Conservation (phyloP, 2,888 invertebrate species). For the Ectemnius lituratus region DNA sequence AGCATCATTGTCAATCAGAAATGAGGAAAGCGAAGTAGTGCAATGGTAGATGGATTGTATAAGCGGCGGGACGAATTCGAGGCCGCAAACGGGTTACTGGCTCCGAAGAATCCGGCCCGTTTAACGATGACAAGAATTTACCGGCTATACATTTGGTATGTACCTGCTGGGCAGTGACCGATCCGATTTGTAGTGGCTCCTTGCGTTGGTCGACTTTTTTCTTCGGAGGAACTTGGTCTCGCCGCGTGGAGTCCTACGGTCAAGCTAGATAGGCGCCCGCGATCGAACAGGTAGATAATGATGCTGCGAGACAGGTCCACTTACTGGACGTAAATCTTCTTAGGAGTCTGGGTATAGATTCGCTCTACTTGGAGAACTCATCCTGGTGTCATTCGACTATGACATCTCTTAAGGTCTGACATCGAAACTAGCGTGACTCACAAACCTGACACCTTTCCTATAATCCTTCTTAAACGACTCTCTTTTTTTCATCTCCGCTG, state of each 20-base stretch:
- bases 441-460: neutral
- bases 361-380: too few relatives aligned
- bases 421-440: neutral
- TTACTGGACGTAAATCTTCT: constrained; percentile 69
- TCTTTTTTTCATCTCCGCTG: too few relatives aligned
- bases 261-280: constrained; percentile 46
- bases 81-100: constrained; percentile 60
- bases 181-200: constrained; percentile 6
- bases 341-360: too few relatives aligned
- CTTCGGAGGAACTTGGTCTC: too few relatives aligned
- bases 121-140: constrained; percentile 73
- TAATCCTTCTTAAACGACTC: too few relatives aligned
- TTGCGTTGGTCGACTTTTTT: neutral
- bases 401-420: too few relatives aligned
- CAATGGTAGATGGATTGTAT: constrained; percentile 40
- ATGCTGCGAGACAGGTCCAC: constrained; percentile 60
- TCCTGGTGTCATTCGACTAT: too few relatives aligned
- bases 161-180: constrained; percentile 66
- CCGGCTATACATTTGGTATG: constrained; percentile 65
- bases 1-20: too few relatives aligned
- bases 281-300: constrained; percentile 66
- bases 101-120: constrained; percentile 64
- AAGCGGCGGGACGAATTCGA: constrained; percentile 64
- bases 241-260: too few relatives aligned
- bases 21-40: constrained; percentile 1